These are phyloP conservation scores for Sebastes diploproa DNA, from an alignment of 2,797 vertebrate species.

Conservation along the genomic window DNA sequence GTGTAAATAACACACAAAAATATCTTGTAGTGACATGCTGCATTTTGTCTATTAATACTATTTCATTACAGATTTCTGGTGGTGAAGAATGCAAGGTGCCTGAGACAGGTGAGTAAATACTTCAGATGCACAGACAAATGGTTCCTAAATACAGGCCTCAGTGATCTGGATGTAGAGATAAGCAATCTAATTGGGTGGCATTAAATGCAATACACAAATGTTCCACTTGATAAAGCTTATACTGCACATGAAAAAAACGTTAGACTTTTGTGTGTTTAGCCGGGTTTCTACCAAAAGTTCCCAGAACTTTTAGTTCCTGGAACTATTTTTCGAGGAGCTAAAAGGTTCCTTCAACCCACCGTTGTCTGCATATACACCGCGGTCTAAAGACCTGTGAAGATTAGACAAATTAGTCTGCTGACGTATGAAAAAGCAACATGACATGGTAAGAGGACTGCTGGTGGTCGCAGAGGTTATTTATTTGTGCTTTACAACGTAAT, in stretches of 20 bases:
- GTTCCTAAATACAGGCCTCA: neutral
- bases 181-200: neutral
- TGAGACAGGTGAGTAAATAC: constrained; percentile 1
- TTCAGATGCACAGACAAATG: neutral
- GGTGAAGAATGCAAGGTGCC: neutral
- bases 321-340: no score
- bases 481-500: no score
- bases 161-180: neutral
- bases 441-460: no score
- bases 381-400: no score
- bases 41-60: neutral
- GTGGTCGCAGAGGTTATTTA: no score
- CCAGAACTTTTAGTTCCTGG: no score
- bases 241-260: neutral
- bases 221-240: neutral
- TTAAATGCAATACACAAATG: neutral
- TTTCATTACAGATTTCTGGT: constrained; percentile 10
- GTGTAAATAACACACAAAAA: neutral
- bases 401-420: no score
- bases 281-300: no score
- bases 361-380: no score
- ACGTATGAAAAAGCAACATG: no score
- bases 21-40: neutral
- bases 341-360: no score
- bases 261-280: no score